Evolutionary conservation across 1,140 invertebrate genomes (phyloP).

Genomic region (Drosophila sulfurigaster): DNA sequence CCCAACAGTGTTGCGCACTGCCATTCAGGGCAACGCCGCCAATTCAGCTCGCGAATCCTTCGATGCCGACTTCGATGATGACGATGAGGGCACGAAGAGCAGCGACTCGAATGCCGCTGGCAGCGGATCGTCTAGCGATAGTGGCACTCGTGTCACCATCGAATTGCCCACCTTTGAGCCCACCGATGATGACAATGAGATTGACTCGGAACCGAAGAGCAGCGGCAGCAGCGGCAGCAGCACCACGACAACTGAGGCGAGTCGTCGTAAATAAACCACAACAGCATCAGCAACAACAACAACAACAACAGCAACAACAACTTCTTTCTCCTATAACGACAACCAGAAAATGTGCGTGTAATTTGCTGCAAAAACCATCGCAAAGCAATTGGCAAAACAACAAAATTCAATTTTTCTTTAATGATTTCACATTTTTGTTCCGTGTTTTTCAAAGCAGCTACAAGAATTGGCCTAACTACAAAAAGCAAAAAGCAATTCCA

Average conservation of each 20-base stretch:
- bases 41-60: conserved; percentile 77
- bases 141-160: conserved; percentile 83
- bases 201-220: conserved; percentile 59
- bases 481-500: too few species aligned
- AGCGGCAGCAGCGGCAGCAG: conserved; percentile 20
- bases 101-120: conserved; percentile 34
- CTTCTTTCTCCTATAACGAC: too few species aligned
- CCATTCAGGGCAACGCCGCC: conserved; percentile 78
- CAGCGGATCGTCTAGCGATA: conserved; percentile 61
- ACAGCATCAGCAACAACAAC: conserved; percentile 69
- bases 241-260: conserved; percentile 31
- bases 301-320: conserved; percentile 65
- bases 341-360: not conserved
- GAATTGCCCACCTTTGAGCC: conserved; percentile 86
- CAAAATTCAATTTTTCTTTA: conserved; percentile 18
- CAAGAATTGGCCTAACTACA: conserved; percentile 45
- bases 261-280: conserved; percentile 48
- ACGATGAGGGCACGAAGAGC: conserved; percentile 58
- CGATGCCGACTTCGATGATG: conserved; percentile 82
- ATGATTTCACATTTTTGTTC: conserved; percentile 35
- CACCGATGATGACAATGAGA: conserved; percentile 84
- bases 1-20: conserved; percentile 87
- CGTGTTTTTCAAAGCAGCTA: conserved; percentile 28
- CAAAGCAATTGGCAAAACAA: not conserved
- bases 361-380: conserved; percentile 12